Conservation (phyloP, 2,113 vertebrate species). For the Condylura cristata region DNA sequence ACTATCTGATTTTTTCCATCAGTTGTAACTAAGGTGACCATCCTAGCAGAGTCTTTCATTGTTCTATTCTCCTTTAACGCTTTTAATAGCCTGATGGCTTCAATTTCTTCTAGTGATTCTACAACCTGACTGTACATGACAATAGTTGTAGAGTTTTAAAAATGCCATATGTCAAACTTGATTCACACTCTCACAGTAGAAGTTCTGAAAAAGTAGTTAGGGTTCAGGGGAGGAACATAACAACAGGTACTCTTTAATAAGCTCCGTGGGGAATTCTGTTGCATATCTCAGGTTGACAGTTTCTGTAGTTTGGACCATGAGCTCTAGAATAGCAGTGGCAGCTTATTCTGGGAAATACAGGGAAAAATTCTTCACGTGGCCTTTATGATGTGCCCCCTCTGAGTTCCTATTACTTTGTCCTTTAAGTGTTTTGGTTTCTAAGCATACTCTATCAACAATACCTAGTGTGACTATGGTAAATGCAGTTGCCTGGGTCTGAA, state of each 20-base stretch:
- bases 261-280: neutral
- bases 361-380: neutral
- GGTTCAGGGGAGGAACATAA: neutral
- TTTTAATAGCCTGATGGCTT: neutral
- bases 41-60: neutral
- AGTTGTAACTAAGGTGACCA: neutral
- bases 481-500: neutral
- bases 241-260: neutral
- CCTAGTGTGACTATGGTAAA: neutral
- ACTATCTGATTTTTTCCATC: neutral
- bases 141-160: neutral
- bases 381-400: neutral
- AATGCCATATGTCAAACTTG: neutral
- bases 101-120: neutral
- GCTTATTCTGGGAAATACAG: neutral
- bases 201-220: neutral
- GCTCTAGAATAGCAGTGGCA: neutral
- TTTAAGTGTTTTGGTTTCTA: neutral
- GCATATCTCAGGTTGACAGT: neutral
- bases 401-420: neutral
- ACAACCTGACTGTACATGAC: neutral
- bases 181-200: neutral
- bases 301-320: neutral
- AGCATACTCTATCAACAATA: neutral
- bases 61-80: neutral